These are phyloP conservation scores for Rambutsinella grinnellia DNA, from an alignment of 2,888 invertebrate genomes.

Conservation along the genomic window DNA sequence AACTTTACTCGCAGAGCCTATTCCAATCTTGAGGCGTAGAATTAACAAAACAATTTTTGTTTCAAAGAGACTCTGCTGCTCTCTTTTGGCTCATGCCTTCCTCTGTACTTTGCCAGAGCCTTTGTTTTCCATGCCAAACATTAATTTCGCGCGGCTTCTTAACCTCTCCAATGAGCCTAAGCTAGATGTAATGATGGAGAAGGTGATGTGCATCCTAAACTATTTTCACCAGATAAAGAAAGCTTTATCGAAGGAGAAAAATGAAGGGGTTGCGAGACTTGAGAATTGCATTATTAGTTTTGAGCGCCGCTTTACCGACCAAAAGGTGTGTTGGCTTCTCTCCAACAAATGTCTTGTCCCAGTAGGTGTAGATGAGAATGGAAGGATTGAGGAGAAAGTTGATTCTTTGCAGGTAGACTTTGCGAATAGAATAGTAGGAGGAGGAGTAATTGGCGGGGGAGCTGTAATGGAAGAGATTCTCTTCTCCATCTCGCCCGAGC, in stretches of 20 bases:
- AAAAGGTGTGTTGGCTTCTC: slow-evolving; percentile 74
- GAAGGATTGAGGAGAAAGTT: slow-evolving; percentile 73
- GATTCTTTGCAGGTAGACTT: slow-evolving; percentile 98
- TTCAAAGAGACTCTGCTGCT: too few species aligned
- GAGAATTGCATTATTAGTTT: slow-evolving; percentile 31
- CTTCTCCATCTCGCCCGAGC: slow-evolving; percentile 93
- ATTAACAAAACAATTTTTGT: too few species aligned
- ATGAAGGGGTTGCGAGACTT: too few species aligned
- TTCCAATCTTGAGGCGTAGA: too few species aligned
- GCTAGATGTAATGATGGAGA: slow-evolving; percentile 1
- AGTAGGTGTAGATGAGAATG: slow-evolving; percentile 75
- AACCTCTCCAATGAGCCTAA: not conserved
- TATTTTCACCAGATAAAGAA: slow-evolving; percentile 67
- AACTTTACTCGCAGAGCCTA: too few species aligned
- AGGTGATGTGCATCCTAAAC: slow-evolving; percentile 18
- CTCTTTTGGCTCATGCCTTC: too few species aligned
- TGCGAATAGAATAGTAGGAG: slow-evolving; percentile 70
- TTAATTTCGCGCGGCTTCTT: not conserved
- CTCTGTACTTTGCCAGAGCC: too few species aligned
- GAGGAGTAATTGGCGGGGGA: slow-evolving; percentile 71
- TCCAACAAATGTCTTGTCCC: slow-evolving; percentile 73
- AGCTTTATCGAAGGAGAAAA: not conserved
- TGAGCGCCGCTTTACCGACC: slow-evolving; percentile 6
- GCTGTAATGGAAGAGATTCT: slow-evolving; percentile 98
- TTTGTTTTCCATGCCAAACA: not conserved